Percentiles rank a stretch among this genome's conserved stretches.
Conservation (phyloP, 2,888 invertebrate genomes). For the Himalopsyche kuldschensis region DNA sequence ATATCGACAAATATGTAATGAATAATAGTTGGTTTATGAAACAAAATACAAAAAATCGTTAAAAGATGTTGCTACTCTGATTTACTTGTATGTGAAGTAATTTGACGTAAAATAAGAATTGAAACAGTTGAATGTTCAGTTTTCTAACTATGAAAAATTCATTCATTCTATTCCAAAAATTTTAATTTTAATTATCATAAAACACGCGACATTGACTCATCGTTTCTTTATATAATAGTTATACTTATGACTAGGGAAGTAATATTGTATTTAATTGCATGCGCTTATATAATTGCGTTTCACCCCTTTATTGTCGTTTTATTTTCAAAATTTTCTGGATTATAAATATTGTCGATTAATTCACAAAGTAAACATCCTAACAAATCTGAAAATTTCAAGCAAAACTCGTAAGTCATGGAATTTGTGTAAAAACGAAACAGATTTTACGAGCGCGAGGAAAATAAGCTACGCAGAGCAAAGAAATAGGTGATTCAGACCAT, state of each 20-base stretch:
- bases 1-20: no score
- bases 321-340: conserved; percentile 22
- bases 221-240: neutral
- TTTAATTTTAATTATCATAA: neutral
- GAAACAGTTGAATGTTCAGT: no score
- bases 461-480: neutral
- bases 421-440: conserved; percentile 1
- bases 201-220: neutral
- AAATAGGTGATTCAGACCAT: conserved; percentile 45
- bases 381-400: neutral
- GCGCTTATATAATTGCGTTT: neutral
- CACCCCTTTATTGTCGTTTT: conserved; percentile 12
- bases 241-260: neutral
- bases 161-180: no score
- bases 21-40: no score
- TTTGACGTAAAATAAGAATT: no score
- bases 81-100: no score
- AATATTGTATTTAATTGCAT: neutral
- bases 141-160: no score
- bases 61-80: no score
- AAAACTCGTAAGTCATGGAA: neutral
- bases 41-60: no score
- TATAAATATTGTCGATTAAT: conserved; percentile 25
- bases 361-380: conserved; percentile 24
- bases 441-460: neutral